These are phyloP conservation scores for Pipistrellus pipistrellus DNA, from an alignment of 2,797 vertebrate genomes.

Conservation along the genomic window DNA sequence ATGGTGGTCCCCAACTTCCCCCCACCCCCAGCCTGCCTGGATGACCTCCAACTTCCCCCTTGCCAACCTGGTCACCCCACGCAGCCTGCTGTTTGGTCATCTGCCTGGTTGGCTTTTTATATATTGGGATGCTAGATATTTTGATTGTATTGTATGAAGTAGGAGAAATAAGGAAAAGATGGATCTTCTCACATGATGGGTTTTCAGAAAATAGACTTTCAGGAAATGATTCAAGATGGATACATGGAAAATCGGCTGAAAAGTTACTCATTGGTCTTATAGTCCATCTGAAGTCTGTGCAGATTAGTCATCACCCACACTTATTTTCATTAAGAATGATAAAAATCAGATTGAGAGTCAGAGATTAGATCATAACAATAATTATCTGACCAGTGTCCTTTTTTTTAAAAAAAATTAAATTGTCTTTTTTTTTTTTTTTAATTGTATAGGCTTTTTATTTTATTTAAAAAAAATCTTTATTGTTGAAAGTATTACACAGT, in stretches of 20 bases:
- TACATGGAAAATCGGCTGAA: neutral
- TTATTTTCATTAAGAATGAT: conserved; percentile 30
- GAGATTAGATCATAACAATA: neutral
- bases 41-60: too few relatives aligned
- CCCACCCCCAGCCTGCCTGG: too few relatives aligned
- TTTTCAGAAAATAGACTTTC: conserved; percentile 14
- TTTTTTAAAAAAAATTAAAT: too few relatives aligned
- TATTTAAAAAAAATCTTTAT: too few relatives aligned
- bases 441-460: too few relatives aligned
- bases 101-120: too few relatives aligned
- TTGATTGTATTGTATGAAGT: neutral
- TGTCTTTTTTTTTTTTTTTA: too few relatives aligned
- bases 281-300: neutral
- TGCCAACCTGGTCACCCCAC: too few relatives aligned
- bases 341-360: neutral
- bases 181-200: neutral
- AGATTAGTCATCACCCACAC: neutral
- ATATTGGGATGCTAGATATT: neutral
- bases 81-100: too few relatives aligned
- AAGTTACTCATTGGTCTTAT: neutral
- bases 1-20: too few relatives aligned
- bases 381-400: neutral
- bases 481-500: too few relatives aligned
- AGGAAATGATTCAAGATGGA: neutral
- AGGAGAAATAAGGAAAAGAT: neutral